Base-by-base conservation (phyloP, 1,140 invertebrate species). In the Drosophila lowei region DNA sequence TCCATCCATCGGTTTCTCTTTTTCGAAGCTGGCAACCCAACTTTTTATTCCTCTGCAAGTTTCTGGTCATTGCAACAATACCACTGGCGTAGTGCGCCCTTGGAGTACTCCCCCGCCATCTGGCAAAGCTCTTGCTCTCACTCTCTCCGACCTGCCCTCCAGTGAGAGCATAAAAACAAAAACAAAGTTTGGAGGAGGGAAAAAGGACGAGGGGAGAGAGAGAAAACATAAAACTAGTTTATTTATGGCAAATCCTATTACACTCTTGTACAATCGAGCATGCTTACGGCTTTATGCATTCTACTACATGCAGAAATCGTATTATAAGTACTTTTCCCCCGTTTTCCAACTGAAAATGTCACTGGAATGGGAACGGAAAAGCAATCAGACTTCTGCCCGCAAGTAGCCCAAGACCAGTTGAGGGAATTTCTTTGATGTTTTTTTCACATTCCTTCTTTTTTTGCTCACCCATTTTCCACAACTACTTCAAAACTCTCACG, bases 301-400 rank as follows among this genome's bases (percentile, higher is more conserved):
- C 62, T 30, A 25, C 43, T 43, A 65, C 62, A 64, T 65, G 62
- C 62, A 65, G 63, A 65, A 65, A 63, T 34, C 44, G 59, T 34
- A 64, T 65, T 38, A 38, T 13, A 13, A 65, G 64, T 64, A 49
- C 59, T 64, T 21, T 64, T 65, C 48, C 59, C 34, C 34, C 9
- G 1, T 38, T 38, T 13, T 1, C 34, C 11, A 38, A 5, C 34
- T 38, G 34, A 38, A 38, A 65, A 65, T 65, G 59, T 44, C 62
- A 49, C 46, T 16, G 58, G 13, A 28, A 3, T 25, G 6, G 13
- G 28, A 13, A 23, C 21, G 47, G 44, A 64, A 64, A 64, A 65
- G 44, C 62, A 63, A 65, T 65, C 60, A 65, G 60, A 65, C 34
- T 50, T 60, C 30, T 28, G 42, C n/a, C 9, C 60, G 42, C 60